Evolutionary conservation across 2,113 vertebrate species (phyloP).

Genomic region (Setophaga coronata): DNA sequence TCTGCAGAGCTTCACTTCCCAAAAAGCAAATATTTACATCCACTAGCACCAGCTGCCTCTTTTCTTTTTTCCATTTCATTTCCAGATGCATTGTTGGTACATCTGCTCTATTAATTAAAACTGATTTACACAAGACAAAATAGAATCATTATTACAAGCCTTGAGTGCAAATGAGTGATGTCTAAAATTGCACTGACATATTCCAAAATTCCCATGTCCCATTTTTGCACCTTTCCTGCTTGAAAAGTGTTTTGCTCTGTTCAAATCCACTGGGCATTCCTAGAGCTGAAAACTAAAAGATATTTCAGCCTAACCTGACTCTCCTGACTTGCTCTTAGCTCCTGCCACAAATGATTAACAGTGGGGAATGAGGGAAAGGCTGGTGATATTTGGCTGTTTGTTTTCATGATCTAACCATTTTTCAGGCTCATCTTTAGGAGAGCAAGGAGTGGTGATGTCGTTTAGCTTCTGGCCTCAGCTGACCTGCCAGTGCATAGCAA

Average conservation of each 20-base stretch:
- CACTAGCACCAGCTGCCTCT: constrained; percentile 38
- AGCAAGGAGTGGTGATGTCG: not conserved
- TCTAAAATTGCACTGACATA: not conserved
- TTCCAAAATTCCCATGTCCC: constrained; percentile 34
- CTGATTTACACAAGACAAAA: constrained; percentile 59
- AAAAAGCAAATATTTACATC: constrained; percentile 45
- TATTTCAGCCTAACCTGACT: not conserved
- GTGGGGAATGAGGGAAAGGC: not conserved
- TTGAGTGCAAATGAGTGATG: not conserved
- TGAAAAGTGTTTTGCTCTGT: constrained; percentile 28
- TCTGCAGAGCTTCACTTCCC: constrained; percentile 14
- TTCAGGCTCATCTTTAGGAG: not conserved
- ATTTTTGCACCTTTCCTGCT: constrained; percentile 5
- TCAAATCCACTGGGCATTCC: constrained; percentile 6
- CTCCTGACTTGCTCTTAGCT: not conserved
- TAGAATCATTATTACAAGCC: constrained; percentile 54
- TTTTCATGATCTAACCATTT: not conserved
- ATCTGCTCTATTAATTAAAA: constrained; percentile 67
- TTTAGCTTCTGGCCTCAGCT: not conserved
- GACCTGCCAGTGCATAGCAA: not conserved
- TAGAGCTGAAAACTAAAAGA: not conserved
- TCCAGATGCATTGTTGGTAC: constrained; percentile 57
- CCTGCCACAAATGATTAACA: not conserved
- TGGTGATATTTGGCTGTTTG: not conserved
- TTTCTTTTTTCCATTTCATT: constrained; percentile 6